A percentile compares a stretch with the other conserved stretches of the same genome.
These are phyloP conservation scores for Zygaena filipendulae DNA, from an alignment of 2,888 invertebrate genomes.

Conservation along the genomic window DNA sequence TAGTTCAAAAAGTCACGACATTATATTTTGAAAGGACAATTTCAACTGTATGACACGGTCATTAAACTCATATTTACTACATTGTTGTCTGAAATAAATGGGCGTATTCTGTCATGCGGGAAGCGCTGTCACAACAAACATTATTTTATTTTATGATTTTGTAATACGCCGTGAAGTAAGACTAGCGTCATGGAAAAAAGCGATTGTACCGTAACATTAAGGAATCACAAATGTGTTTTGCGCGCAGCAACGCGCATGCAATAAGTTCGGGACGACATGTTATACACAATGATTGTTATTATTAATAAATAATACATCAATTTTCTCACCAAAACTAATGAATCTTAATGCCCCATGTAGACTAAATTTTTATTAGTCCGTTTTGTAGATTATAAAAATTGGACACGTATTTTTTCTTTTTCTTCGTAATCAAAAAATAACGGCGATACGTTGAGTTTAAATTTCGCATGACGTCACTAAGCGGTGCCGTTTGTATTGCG, in stretches of 20 bases:
- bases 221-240: slow-evolving; percentile 33
- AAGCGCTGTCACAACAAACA: slow-evolving; percentile 63
- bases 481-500: too few species aligned
- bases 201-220: slow-evolving; percentile 36
- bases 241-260: slow-evolving; percentile 22
- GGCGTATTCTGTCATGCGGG: slow-evolving; percentile 56
- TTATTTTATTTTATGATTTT: slow-evolving; percentile 58
- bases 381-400: too few species aligned
- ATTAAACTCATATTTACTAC: slow-evolving; percentile 56
- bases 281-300: background rate
- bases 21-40: slow-evolving; percentile 42
- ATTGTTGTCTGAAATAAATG: slow-evolving; percentile 61
- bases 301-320: too few species aligned
- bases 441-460: too few species aligned
- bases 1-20: too few species aligned
- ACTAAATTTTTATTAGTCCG: too few species aligned
- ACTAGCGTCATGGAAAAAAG: slow-evolving; percentile 42
- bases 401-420: too few species aligned
- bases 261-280: background rate
- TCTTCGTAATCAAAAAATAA: too few species aligned
- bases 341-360: too few species aligned
- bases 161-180: slow-evolving; percentile 55
- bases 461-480: too few species aligned
- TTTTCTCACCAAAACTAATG: too few species aligned
- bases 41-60: slow-evolving; percentile 45